phyloP scores from a whole-genome alignment of 2,888 invertebrate genomes.

The Eupithecia subumbrata region DNA sequence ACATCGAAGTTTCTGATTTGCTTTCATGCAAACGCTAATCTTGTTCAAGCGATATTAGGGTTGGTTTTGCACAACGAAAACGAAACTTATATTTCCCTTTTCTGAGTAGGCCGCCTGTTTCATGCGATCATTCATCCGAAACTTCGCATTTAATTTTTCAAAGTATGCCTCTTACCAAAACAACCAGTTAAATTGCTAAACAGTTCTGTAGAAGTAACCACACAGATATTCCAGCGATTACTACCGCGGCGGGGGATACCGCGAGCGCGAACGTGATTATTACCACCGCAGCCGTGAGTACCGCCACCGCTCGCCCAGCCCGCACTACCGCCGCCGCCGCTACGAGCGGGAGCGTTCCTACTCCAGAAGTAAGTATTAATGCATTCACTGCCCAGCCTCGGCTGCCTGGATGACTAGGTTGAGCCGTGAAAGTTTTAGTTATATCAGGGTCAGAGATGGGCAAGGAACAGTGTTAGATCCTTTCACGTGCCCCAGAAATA shows the following conservation, averaged over 20 bases:
- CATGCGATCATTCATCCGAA: too few relatives aligned
- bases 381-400: too few relatives aligned
- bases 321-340: constrained; percentile 88
- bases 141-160: background rate
- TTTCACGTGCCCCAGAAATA: background rate
- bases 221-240: constrained; percentile 53
- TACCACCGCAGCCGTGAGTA: constrained; percentile 80
- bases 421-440: too few relatives aligned
- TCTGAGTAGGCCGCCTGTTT: too few relatives aligned
- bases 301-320: constrained; percentile 88
- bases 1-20: too few relatives aligned
- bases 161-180: background rate
- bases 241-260: constrained; percentile 78
- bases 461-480: background rate
- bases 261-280: constrained; percentile 81
- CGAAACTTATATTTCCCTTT: too few relatives aligned
- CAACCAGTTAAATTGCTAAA: background rate
- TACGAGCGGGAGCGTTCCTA: constrained; percentile 91
- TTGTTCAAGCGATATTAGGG: too few relatives aligned
- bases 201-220: background rate
- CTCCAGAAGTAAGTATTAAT: constrained; percentile 87
- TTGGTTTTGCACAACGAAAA: too few relatives aligned
- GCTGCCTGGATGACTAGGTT: too few relatives aligned
- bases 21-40: too few relatives aligned
- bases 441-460: background rate